phyloP scores from a whole-genome alignment of 2,888 invertebrate species.

The Erebia epiphron region DNA sequence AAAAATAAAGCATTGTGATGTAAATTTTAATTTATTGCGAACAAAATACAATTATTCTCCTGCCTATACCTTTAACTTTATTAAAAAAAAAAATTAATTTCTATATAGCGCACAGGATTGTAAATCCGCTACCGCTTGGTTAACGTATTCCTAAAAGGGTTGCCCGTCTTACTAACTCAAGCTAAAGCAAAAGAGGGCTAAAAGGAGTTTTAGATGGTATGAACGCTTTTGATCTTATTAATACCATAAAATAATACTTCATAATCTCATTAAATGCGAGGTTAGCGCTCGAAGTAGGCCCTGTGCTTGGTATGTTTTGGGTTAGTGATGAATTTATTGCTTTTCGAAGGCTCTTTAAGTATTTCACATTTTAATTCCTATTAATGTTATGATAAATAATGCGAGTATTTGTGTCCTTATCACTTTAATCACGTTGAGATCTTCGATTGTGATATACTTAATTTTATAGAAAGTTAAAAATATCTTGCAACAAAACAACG shows the following conservation, averaged over 20 bases:
- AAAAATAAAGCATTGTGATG: too few species aligned
- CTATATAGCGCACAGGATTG: neutral
- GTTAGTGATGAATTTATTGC: slow-evolving; percentile 55
- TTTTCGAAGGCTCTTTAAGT: neutral
- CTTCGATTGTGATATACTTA: too few species aligned
- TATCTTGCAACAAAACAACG: too few species aligned
- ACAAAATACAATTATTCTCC: too few species aligned
- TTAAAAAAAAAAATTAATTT: too few species aligned
- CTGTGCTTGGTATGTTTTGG: slow-evolving; percentile 54
- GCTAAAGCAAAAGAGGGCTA: slow-evolving; percentile 78
- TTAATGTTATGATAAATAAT: too few species aligned
- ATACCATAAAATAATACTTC: slow-evolving; percentile 89
- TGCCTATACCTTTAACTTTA: too few species aligned
- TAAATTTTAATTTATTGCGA: too few species aligned
- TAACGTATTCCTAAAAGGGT: slow-evolving; percentile 42
- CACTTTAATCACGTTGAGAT: too few species aligned
- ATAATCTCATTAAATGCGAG: slow-evolving; percentile 90
- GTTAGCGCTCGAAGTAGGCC: slow-evolving; percentile 83
- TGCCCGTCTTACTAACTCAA: slow-evolving; percentile 80
- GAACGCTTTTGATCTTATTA: slow-evolving; percentile 90
- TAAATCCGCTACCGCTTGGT: slow-evolving; percentile 9
- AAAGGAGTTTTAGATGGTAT: slow-evolving; percentile 83
- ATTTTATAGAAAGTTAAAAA: too few species aligned
- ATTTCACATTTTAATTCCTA: neutral
- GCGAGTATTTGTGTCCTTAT: too few species aligned